These are phyloP conservation scores for Albula glossodonta DNA, from an alignment of 2,113 vertebrate genomes.

Conservation along the genomic window DNA sequence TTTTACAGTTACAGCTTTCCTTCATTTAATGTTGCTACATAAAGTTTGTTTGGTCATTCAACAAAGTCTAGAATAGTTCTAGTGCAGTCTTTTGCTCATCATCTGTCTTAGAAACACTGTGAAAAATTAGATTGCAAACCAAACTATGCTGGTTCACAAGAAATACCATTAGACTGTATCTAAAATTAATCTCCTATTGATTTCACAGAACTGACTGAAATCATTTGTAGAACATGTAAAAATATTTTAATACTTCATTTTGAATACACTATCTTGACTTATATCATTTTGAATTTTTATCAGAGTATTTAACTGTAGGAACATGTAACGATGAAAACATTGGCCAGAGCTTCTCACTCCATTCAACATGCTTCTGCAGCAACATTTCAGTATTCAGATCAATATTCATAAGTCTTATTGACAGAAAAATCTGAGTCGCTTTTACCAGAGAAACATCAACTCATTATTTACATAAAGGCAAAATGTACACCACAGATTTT, in stretches of 20 bases:
- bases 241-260: not conserved
- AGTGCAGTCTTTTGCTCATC: too few relatives aligned
- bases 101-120: too few relatives aligned
- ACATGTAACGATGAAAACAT: not conserved
- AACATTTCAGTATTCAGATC: not conserved
- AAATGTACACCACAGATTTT: slow-evolving; percentile 24
- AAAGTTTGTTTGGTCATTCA: too few relatives aligned
- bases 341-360: not conserved
- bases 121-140: too few relatives aligned
- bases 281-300: not conserved
- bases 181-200: too few relatives aligned
- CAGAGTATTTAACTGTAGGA: not conserved
- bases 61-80: too few relatives aligned
- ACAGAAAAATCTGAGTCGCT: not conserved
- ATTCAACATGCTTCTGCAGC: not conserved
- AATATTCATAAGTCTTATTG: not conserved
- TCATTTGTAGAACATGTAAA: too few relatives aligned
- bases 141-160: too few relatives aligned
- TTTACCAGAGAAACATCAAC: slow-evolving; percentile 6
- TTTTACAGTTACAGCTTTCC: not conserved
- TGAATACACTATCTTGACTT: not conserved
- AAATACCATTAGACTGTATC: too few relatives aligned
- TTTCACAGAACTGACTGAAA: too few relatives aligned
- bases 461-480: slow-evolving; percentile 19
- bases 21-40: not conserved